phyloP scores from a whole-genome alignment of 2,888 invertebrate genomes.

The Polyommatus iphigenia region DNA sequence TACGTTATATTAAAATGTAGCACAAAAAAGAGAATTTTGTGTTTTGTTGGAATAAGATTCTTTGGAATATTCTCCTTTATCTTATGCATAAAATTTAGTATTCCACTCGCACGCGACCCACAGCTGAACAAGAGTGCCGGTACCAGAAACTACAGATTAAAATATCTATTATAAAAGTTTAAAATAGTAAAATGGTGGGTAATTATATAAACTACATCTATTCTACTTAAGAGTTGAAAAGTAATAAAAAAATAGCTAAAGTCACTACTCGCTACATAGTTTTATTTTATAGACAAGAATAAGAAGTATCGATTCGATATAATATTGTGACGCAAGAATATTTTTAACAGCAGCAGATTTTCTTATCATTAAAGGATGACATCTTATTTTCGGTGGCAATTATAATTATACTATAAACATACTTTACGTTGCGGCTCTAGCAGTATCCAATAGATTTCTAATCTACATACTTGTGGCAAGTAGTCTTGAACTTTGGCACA shows the following conservation, averaged over 20 bases:
- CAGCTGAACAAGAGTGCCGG: constrained; percentile 12
- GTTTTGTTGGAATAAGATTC: background rate
- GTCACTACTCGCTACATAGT: background rate
- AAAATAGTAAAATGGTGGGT: background rate
- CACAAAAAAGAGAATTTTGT: background rate
- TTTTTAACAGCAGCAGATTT: background rate
- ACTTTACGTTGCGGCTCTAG: background rate
- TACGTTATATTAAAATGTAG: background rate
- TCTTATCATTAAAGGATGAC: too few relatives aligned
- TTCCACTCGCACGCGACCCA: constrained; percentile 4
- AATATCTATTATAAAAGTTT: background rate
- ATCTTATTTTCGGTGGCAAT: background rate
- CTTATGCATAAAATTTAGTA: constrained; percentile 15
- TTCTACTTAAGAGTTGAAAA: too few relatives aligned
- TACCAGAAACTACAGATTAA: background rate
- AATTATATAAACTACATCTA: background rate
- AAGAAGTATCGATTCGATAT: background rate
- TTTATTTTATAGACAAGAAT: background rate
- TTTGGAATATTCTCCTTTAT: background rate
- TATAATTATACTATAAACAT: background rate
- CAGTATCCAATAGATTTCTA: constrained; percentile 5
- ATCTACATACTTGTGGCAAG: constrained; percentile 5
- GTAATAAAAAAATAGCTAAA: too few relatives aligned
- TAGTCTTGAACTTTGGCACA: constrained; percentile 13
- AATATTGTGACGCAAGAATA: background rate